A percentile compares a stretch with the other conserved stretches of the same genome.
These are phyloP conservation scores for Stictocephala bisonia DNA, from an alignment of 2,888 invertebrate species.

Conservation along the genomic window DNA sequence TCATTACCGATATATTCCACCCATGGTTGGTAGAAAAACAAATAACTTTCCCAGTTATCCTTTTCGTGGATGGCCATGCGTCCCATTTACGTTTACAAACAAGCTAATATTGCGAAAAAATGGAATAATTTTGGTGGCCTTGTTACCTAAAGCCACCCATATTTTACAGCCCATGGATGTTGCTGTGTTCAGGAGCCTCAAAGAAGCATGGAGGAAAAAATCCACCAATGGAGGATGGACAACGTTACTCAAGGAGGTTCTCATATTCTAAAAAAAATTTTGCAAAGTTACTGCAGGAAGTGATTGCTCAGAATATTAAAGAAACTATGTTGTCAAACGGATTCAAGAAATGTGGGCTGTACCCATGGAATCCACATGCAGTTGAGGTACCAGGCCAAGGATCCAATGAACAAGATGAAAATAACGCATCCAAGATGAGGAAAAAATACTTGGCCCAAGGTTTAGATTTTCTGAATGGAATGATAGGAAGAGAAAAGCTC, in stretches of 20 bases:
- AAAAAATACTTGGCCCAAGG: conserved; percentile 5
- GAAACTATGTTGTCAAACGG: conserved; percentile 47
- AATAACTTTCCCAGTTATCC: conserved; percentile 62
- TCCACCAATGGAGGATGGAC: conserved; percentile 52
- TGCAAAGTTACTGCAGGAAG: conserved; percentile 49
- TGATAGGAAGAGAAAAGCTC: conserved; percentile 28
- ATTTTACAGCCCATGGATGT: conserved; percentile 55
- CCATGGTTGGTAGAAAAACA: conserved; percentile 62
- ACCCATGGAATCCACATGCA: conserved; percentile 49
- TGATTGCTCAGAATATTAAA: conserved; percentile 45
- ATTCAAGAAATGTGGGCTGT: conserved; percentile 50
- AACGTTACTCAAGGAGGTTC: conserved; percentile 28
- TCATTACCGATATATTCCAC: conserved; percentile 63
- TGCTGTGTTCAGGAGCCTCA: conserved; percentile 53
- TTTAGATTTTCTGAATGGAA: conserved; percentile 26
- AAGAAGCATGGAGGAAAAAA: conserved; percentile 51
- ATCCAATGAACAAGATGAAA: conserved; percentile 20
- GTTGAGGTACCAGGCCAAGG: conserved; percentile 21
- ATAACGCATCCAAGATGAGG: conserved; percentile 7
- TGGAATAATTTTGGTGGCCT: conserved; percentile 53
- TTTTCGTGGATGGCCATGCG: conserved; percentile 64
- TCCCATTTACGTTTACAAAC: conserved; percentile 59
- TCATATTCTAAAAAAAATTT: conserved; percentile 49
- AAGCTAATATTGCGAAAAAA: conserved; percentile 50
- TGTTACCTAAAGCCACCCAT: conserved; percentile 55